These are phyloP conservation scores for Cryptosula pallasiana DNA, from an alignment of 2,888 invertebrate genomes.

Conservation along the genomic window DNA sequence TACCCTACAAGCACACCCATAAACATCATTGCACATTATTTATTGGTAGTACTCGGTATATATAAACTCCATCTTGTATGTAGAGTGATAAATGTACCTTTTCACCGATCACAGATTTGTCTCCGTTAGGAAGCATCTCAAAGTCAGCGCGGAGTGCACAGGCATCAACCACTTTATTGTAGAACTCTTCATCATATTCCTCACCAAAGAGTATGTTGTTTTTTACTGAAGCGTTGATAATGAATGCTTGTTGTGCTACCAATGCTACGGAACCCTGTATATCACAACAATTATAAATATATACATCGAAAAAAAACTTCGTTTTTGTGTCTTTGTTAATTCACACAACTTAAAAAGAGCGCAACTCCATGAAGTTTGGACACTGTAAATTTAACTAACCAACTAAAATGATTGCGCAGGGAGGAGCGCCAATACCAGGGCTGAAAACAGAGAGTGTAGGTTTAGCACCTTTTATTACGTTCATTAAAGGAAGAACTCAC, in stretches of 20 bases:
- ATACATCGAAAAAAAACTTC: neutral
- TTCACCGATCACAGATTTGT: conserved; percentile 32
- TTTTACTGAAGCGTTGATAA: conserved; percentile 26
- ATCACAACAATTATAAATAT: neutral
- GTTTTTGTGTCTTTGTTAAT: too few species aligned
- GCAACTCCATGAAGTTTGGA: too few species aligned
- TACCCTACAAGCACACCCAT: conserved; percentile 34
- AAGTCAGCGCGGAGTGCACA: conserved; percentile 30
- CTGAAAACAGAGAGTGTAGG: too few species aligned
- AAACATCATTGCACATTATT: too few species aligned
- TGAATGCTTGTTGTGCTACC: conserved; percentile 28
- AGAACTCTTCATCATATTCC: conserved; percentile 25
- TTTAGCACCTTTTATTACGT: too few species aligned
- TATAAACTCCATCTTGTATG: too few species aligned
- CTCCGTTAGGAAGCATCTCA: conserved; percentile 29
- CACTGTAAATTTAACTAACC: too few species aligned
- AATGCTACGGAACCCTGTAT: conserved; percentile 26
- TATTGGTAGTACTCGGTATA: too few species aligned
- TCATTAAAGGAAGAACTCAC: too few species aligned
- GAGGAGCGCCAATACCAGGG: too few species aligned
- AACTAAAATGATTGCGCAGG: too few species aligned
- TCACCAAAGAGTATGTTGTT: conserved; percentile 28
- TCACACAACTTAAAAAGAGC: too few species aligned
- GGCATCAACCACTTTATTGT: conserved; percentile 28
- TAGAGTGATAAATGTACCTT: conserved; percentile 28